Percentiles rank a stretch among this genome's conserved stretches.
phyloP scores from a whole-genome alignment of 1,140 invertebrate species.

The Ceratosolen solmsi region DNA sequence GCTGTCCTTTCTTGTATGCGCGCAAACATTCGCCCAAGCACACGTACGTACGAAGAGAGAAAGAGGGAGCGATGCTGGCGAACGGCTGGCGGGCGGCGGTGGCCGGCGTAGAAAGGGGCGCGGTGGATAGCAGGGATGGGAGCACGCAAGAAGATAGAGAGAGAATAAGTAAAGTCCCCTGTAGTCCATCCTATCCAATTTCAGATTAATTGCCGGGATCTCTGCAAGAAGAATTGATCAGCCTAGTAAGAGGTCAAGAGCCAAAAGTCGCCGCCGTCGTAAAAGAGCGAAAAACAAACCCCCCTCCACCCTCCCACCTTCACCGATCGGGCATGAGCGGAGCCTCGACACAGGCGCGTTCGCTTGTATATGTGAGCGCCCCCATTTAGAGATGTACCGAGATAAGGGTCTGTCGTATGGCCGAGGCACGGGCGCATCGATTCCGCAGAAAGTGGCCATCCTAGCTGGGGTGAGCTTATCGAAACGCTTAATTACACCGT shows the following conservation, averaged over 20 bases:
- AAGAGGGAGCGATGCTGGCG: neutral
- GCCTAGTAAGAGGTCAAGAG: constrained; percentile 59
- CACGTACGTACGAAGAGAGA: neutral
- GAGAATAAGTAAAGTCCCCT: constrained; percentile 31
- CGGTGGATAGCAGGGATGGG: no score
- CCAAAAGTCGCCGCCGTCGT: constrained; percentile 54
- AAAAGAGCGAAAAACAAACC: constrained; percentile 55
- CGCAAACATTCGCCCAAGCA: constrained; percentile 46
- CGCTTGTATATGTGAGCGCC: neutral
- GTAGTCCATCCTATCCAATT: constrained; percentile 62
- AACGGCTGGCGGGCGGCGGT: neutral
- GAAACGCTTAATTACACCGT: constrained; percentile 32
- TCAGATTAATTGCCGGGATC: constrained; percentile 68
- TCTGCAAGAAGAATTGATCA: constrained; percentile 52
- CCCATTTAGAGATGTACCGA: constrained; percentile 4
- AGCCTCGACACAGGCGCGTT: neutral
- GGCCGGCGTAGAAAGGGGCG: neutral
- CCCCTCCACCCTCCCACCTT: neutral
- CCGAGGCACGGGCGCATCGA: no score
- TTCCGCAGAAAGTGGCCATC: constrained; percentile 9
- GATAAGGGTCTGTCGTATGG: no score
- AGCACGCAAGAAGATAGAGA: constrained; percentile 34
- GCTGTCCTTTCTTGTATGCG: constrained; percentile 31
- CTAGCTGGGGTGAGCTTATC: constrained; percentile 21
- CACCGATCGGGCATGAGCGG: constrained; percentile 32